Conservation (phyloP, 2,113 vertebrate species). For the Vombatus ursinus region DNA sequence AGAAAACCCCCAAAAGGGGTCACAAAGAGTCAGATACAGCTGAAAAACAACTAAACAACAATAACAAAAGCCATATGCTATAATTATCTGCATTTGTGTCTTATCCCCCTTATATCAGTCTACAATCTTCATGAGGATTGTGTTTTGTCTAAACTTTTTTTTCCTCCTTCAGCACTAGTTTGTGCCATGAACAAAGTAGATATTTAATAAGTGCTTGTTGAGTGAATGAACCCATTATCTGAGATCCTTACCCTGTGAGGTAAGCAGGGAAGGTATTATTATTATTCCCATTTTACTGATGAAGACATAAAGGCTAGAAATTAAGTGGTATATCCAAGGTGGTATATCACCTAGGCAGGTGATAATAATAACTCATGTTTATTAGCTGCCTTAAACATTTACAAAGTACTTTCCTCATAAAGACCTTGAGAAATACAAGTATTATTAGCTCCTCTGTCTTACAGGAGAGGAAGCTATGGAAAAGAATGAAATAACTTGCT, state of each 20-base stretch:
- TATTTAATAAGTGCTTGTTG: neutral
- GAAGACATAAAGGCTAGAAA: neutral
- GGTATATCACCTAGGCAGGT: neutral
- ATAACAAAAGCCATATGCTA: neutral
- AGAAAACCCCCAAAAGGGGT: neutral
- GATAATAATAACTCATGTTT: neutral
- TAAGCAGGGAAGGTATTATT: neutral
- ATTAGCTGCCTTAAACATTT: neutral
- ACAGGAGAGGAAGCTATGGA: neutral
- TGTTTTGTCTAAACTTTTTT: neutral
- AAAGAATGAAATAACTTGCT: neutral
- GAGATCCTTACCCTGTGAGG: neutral
- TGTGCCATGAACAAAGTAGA: neutral
- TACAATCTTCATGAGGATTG: neutral
- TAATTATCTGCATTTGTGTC: neutral
- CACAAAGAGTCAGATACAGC: neutral
- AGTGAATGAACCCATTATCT: neutral
- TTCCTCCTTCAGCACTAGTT: no score
- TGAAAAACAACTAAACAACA: neutral
- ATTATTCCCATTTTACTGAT: neutral
- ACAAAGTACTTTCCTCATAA: neutral
- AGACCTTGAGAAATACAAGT: neutral
- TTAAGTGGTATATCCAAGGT: neutral
- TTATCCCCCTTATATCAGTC: neutral
- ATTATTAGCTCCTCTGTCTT: neutral